Conservation (phyloP, 2,113 vertebrate species). For the Rissa tridactyla region DNA sequence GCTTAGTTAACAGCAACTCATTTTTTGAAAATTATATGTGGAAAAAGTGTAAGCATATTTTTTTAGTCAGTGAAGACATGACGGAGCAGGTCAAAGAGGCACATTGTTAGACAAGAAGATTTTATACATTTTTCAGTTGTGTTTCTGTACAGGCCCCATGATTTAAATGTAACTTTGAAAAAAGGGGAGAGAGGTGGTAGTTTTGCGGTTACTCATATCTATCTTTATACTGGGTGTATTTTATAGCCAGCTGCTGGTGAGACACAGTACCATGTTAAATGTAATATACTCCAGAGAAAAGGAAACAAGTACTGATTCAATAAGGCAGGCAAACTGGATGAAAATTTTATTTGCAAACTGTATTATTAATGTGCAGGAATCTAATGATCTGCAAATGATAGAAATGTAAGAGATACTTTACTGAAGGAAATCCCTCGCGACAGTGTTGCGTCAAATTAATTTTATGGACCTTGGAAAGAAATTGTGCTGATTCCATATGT, state of each 20-base stretch:
- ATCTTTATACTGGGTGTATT: neutral
- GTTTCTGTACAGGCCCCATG: neutral
- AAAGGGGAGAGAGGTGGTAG: neutral
- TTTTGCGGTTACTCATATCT: neutral
- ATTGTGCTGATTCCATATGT: neutral
- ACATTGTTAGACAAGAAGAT: neutral
- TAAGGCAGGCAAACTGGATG: conserved; percentile 6
- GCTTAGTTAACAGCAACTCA: neutral
- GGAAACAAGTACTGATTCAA: conserved; percentile 14
- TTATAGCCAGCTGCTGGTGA: conserved; percentile 6
- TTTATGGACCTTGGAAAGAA: conserved; percentile 4
- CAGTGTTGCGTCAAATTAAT: neutral
- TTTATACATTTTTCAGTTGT: neutral
- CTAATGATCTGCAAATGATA: conserved; percentile 41
- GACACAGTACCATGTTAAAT: neutral
- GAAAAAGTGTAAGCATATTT: neutral
- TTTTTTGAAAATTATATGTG: neutral
- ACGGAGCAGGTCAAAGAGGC: neutral
- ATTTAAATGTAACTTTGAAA: neutral
- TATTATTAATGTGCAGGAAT: conserved; percentile 34
- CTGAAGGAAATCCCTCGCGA: neutral
- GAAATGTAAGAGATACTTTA: conserved; percentile 12
- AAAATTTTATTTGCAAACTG: conserved; percentile 50
- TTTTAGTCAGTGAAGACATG: neutral
- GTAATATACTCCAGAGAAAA: conserved; percentile 29